Evolutionary conservation across 1,140 invertebrate species (phyloP).

Genomic region (Drosophila paulistorum): DNA sequence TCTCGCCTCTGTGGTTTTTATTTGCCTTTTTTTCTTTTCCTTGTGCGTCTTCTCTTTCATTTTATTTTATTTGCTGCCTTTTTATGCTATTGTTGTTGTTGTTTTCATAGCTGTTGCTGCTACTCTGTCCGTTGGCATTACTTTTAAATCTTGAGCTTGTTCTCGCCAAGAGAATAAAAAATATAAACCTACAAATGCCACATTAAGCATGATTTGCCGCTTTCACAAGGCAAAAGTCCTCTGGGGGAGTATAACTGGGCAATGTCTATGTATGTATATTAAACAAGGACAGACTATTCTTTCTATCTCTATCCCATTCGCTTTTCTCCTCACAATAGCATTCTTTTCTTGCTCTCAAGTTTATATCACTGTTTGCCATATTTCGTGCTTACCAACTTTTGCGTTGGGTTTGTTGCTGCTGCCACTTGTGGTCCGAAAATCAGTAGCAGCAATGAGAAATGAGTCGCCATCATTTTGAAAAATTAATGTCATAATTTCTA

Average conservation of each 20-base stretch:
- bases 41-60: conserved; percentile 30
- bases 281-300: conserved; percentile 17
- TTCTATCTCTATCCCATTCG: neutral
- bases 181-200: conserved; percentile 75
- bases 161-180: conserved; percentile 55
- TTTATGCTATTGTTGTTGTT: conserved; percentile 61
- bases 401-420: conserved; percentile 16
- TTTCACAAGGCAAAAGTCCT: conserved; percentile 63
- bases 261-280: conserved; percentile 9
- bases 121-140: conserved; percentile 54
- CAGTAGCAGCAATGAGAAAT: conserved; percentile 37
- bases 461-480: conserved; percentile 52
- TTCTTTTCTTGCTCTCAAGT: conserved; percentile 20
- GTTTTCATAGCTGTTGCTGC: conserved; percentile 44
- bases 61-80: conserved; percentile 73
- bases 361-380: conserved; percentile 65
- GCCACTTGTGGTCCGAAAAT: neutral
- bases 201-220: conserved; percentile 81
- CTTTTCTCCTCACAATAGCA: conserved; percentile 55
- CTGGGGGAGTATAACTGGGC: conserved; percentile 38
- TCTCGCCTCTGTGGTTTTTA: conserved; percentile 75
- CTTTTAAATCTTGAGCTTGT: conserved; percentile 69
- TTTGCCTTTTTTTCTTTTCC: conserved; percentile 55
- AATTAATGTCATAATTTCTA: conserved; percentile 81
- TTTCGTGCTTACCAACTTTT: conserved; percentile 74